Evolutionary conservation across 2,797 vertebrate genomes (phyloP).

Genomic region (Siniperca scherzeri): DNA sequence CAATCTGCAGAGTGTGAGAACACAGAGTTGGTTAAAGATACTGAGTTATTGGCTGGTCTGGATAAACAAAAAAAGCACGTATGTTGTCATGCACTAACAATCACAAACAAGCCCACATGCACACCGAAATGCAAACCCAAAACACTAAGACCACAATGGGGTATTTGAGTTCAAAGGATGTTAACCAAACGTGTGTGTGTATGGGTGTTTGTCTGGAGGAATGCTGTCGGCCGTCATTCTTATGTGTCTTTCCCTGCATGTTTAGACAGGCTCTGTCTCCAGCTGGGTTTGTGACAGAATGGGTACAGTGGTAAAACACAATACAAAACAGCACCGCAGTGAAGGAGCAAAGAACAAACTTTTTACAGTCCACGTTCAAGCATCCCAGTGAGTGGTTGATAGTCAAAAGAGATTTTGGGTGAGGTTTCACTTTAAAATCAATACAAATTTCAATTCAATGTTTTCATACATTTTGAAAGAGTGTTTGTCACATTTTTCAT

Average conservation of each 20-base stretch:
- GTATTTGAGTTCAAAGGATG: constrained; percentile 52
- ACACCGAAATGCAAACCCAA: constrained; percentile 39
- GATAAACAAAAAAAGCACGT: constrained; percentile 36
- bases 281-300: constrained; percentile 76
- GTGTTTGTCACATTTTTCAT: constrained; percentile 1
- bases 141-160: constrained; percentile 25
- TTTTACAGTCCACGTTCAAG: constrained; percentile 3
- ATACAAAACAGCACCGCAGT: constrained; percentile 23
- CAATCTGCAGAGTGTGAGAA: constrained; percentile 18
- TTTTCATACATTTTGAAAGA: constrained; percentile 23
- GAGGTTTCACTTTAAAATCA: constrained; percentile 14
- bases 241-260: constrained; percentile 54
- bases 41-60: constrained; percentile 17
- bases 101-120: constrained; percentile 36
- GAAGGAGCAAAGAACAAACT: background rate
- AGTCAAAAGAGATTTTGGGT: background rate
- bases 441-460: constrained; percentile 5
- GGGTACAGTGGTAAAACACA: constrained; percentile 66
- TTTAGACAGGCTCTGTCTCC: constrained; percentile 71
- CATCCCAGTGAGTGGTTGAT: background rate
- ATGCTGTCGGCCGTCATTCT: constrained; percentile 75
- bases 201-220: constrained; percentile 64
- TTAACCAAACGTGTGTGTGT: constrained; percentile 28
- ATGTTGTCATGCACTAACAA: constrained; percentile 39
- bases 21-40: constrained; percentile 30